Evolutionary conservation across 2,113 vertebrate species (phyloP).

Genomic region (Artemisiospiza belli): DNA sequence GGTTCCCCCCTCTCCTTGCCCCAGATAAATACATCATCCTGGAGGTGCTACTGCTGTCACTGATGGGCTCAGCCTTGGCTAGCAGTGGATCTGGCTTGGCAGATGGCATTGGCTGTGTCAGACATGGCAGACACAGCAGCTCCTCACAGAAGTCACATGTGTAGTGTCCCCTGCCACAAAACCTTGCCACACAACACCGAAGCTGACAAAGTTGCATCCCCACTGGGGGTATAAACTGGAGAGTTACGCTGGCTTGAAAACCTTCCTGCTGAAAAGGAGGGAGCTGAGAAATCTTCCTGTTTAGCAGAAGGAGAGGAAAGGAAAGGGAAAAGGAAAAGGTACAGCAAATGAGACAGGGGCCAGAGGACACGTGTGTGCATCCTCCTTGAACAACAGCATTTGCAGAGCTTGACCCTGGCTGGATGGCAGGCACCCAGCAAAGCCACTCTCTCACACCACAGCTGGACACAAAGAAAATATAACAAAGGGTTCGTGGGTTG

Average conservation of each 20-base stretch:
- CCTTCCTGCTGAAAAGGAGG: not conserved
- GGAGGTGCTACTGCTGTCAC: not conserved
- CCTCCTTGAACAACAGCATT: not conserved
- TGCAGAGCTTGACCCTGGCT: not conserved
- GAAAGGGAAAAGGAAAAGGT: too few relatives aligned
- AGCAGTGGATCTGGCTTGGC: not conserved
- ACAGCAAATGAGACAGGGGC: not conserved
- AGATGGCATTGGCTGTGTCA: not conserved
- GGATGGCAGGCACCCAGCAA: not conserved
- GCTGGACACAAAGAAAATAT: not conserved
- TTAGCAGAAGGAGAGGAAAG: too few relatives aligned
- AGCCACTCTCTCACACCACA: not conserved
- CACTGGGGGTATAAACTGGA: not conserved
- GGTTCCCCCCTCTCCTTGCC: not conserved
- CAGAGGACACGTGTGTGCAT: not conserved
- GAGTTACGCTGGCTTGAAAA: not conserved
- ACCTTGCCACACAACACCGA: not conserved
- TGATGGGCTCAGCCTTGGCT: not conserved
- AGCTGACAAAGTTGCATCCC: not conserved
- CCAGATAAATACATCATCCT: not conserved
- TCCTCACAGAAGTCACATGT: not conserved
- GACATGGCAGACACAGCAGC: not conserved
- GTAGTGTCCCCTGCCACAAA: not conserved
- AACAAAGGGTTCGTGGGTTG: not conserved
- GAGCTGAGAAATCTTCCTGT: too few relatives aligned